Evolutionary conservation across 2,113 vertebrate species (phyloP).

Genomic region (Tragelaphus imberbis): DNA sequence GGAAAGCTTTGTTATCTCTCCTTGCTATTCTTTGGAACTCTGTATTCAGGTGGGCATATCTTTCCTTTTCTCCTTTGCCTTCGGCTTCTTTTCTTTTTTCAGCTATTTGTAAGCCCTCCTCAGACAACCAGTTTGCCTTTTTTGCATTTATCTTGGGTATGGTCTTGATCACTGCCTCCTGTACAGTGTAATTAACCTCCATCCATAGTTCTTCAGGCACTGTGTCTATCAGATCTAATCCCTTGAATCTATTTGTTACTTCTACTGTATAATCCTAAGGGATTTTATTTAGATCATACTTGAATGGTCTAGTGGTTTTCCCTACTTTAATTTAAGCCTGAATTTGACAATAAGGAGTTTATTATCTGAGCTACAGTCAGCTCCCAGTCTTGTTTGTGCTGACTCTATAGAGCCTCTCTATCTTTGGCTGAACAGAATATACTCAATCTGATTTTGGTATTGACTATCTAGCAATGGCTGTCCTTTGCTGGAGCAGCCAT

Average conservation of each 20-base stretch:
- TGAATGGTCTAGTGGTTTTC: background rate
- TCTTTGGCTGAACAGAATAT: background rate
- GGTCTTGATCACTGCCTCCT: background rate
- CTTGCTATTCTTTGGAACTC: background rate
- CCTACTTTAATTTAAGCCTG: background rate
- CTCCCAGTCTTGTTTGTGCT: background rate
- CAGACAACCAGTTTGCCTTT: background rate
- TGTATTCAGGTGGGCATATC: background rate
- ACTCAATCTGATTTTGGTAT: background rate
- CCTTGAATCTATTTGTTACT: background rate
- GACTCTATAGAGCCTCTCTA: background rate
- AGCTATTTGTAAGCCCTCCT: background rate
- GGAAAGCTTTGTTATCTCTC: background rate
- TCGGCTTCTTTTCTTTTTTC: background rate
- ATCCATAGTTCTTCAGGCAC: background rate
- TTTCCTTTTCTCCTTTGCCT: background rate
- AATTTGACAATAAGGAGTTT: background rate
- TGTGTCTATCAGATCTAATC: background rate
- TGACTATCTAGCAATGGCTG: background rate
- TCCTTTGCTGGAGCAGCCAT: too few relatives aligned
- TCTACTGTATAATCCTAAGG: background rate
- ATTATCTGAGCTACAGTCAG: background rate
- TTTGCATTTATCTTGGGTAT: background rate
- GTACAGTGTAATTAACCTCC: background rate
- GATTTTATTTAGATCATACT: background rate